Base-by-base conservation (phyloP, 2,888 invertebrate genomes). In the Octodonta nipae region DNA sequence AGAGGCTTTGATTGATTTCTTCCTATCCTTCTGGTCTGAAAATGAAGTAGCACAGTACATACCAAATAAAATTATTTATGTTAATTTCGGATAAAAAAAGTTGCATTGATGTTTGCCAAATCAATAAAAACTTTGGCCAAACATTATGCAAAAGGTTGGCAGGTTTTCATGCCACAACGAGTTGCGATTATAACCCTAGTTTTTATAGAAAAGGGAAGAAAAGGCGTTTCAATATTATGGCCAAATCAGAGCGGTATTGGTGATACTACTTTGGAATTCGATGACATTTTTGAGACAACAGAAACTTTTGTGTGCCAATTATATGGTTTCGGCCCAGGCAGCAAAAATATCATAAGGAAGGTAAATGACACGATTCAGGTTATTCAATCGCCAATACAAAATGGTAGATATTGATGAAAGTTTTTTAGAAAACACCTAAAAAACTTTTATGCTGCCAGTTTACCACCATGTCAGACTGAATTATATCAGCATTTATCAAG, bases 401-500 rank as follows among this genome's bases (percentile, higher is more conserved):
- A 26, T 26, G 26, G 8, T 7, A 7, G 26, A 8, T 20, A 20
- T 20, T 20, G 20, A 20, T 20, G 20, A 20, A 20, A 6, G 7
- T 7, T 20, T 35, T 31, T 28, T 34, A 40, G n/a, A 34, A 37
- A 15, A 44, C 42, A 27, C 32, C 6, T 28, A 13, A 29, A 20
- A 20, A 44, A 45, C 22, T 44, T 43, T 24, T 42, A 43, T 16
- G 20, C 39, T 24, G 41, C 40, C 5, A 38, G 30, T 15, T 28
- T 47, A 25, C 40, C 40, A 32, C 42, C 45, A 5, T 46, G 44
- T 35, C 38, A 46, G 41, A 38, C 44, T 16, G 46, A 47, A 42
- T 44, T 46, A 13, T 13, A 26, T 12, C 40, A 45, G 15, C 43
- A 46, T 34, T 37, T 46, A 36, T 27, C 40, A 31, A 8, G 43